phyloP scores from a whole-genome alignment of 2,888 invertebrate genomes.

The Drosophila subquinaria region DNA sequence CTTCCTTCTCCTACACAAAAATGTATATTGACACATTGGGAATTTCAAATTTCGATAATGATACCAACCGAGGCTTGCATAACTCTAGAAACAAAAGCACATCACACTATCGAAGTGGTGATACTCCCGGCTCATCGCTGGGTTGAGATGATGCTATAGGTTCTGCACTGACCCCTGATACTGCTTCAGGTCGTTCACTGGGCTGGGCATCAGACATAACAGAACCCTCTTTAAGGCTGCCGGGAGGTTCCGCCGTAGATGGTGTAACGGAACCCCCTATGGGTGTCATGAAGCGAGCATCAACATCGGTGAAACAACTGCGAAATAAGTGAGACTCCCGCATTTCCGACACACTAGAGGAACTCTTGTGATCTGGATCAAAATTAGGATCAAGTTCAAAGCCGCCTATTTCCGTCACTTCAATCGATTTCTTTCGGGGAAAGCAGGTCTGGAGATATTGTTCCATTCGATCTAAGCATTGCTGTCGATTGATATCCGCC shows the following conservation, averaged over 20 bases:
- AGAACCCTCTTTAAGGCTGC: not conserved
- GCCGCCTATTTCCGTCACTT: conserved; percentile 36
- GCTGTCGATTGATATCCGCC: conserved; percentile 13
- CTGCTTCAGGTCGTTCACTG: not conserved
- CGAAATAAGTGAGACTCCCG: not conserved
- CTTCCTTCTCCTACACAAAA: no score
- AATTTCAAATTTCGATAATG: not conserved
- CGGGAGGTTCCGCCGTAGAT: not conserved
- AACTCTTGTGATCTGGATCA: conserved; percentile 9
- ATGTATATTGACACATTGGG: not conserved
- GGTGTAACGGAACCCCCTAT: not conserved
- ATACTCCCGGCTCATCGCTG: not conserved
- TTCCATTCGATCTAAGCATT: conserved; percentile 59
- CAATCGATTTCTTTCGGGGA: conserved; percentile 1
- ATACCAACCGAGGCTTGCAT: no score
- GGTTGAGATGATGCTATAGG: not conserved
- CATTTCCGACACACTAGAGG: not conserved
- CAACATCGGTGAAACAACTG: conserved; percentile 8
- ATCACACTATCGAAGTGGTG: not conserved
- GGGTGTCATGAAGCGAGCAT: not conserved
- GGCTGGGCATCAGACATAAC: not conserved
- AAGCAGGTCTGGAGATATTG: conserved; percentile 60
- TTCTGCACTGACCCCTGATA: not conserved
- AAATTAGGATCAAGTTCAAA: conserved; percentile 62
- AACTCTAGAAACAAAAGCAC: no score